Conservation (phyloP, 1,140 invertebrate genomes). For the Epicauta chinensis region DNA sequence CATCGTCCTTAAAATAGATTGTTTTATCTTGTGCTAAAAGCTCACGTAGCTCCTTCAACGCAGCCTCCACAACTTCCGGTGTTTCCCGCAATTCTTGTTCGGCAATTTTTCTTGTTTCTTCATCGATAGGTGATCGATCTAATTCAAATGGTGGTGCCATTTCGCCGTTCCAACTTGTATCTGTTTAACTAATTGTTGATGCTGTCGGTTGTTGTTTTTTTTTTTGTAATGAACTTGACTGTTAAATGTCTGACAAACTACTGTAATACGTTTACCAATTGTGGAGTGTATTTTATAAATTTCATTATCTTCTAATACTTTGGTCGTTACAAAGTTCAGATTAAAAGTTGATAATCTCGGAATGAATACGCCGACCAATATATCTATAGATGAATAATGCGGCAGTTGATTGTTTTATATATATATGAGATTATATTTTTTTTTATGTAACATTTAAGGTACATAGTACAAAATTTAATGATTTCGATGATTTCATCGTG, state of each 20-base stretch:
- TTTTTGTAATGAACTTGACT: no score
- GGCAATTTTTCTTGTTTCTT: conserved; percentile 49
- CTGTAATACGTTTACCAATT: no score
- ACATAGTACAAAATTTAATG: no score
- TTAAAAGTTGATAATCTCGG: conserved; percentile 11
- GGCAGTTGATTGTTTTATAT: no score
- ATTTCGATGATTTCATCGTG: no score
- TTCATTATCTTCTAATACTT: conserved; percentile 10
- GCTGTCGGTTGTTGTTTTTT: no score
- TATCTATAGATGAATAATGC: no score
- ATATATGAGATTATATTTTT: no score
- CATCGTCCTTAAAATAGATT: conserved; percentile 59
- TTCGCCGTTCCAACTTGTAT: no score
- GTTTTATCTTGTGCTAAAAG: conserved; percentile 57
- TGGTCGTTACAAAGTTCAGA: conserved; percentile 12
- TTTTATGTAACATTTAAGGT: no score
- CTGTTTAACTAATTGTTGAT: no score
- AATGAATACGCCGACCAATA: not conserved
- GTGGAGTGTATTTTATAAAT: not conserved
- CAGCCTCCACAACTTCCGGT: conserved; percentile 55
- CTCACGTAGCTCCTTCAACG: conserved; percentile 52
- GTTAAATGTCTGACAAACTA: no score
- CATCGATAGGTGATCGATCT: conserved; percentile 1
- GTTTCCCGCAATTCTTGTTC: conserved; percentile 60
- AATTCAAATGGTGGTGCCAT: conserved; percentile 12